Base-by-base conservation (phyloP, 2,113 vertebrate species). In the Daubentonia madagascariensis region DNA sequence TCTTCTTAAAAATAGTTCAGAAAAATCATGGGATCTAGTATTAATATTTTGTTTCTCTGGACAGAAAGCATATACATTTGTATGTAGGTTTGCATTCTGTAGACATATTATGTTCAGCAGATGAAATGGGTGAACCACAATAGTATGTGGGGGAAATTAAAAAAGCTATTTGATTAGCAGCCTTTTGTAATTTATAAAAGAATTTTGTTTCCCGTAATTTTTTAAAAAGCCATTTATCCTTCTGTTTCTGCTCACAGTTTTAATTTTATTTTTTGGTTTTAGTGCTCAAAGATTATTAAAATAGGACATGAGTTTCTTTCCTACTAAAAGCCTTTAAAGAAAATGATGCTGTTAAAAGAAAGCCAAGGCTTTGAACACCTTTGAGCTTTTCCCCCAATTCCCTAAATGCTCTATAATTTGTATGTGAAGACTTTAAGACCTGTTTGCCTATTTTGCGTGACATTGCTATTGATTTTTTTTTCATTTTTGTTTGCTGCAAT, bases 401-500 rank as follows among this genome's bases (percentile, higher is more conserved):
- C 28, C 4, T 89, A 65, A 83, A 85, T 78, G 40, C 7, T 94
- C 78, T 76, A 28, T 79, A 89, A 89, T 90, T 94, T 92, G 43
- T 92, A 45, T 93, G 59, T 85, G 43, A 89, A 68, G 16, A 87
- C 57, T 80, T 76, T 92, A 85, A 73, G 61, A 35, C 12, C 8
- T 76, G 8, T 79, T 35, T 88, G 52, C 57, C 16, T 76, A 59
- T 93, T n/a, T 67, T 86, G 10, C 59, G 13, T 87, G 85, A 75
- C 25, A 1, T 68, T 43, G 52, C 37, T 93, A 35, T 91, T 96
- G 68, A 87, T 48, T 93, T 85, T 35, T 57, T 63, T 84, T 86
- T 67, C 16, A 50, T 50, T 89, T 96, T 87, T 89, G 63, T 88
- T 95, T 96, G 30, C n/a, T 75, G 45, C 32, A 92, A 52, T 97